Conservation (phyloP, 2,888 invertebrate genomes). For the Melangyna quadrimaculata region DNA sequence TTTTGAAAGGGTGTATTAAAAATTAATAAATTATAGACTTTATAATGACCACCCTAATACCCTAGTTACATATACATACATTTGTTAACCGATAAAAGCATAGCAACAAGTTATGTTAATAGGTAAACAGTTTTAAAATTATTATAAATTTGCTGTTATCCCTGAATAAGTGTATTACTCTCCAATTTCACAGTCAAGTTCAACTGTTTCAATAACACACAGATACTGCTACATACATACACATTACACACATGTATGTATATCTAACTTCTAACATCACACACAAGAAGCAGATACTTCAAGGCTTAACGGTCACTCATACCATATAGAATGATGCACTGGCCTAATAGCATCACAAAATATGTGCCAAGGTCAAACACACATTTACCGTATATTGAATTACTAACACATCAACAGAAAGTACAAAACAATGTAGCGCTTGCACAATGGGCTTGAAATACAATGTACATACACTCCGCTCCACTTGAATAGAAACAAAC, state of each 20-base stretch:
- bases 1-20: too few relatives aligned
- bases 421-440: conserved; percentile 27
- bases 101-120: too few relatives aligned
- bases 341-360: conserved; percentile 17
- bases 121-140: neutral
- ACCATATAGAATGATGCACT: neutral
- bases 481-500: too few relatives aligned
- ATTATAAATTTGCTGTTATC: conserved; percentile 2
- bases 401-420: conserved; percentile 13
- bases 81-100: too few relatives aligned
- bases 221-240: too few relatives aligned
- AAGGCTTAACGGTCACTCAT: conserved; percentile 4
- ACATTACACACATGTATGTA: too few relatives aligned
- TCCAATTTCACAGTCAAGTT: conserved; percentile 60
- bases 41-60: too few relatives aligned
- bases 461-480: too few relatives aligned
- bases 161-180: neutral
- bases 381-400: conserved; percentile 37
- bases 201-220: conserved; percentile 23
- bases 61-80: too few relatives aligned
- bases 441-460: conserved; percentile 40
- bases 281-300: neutral
- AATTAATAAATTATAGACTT: too few relatives aligned
- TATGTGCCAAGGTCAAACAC: conserved; percentile 48
- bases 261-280: neutral